Evolutionary conservation across 2,113 vertebrate species (phyloP).

Genomic region (Lasiurus cinereus): DNA sequence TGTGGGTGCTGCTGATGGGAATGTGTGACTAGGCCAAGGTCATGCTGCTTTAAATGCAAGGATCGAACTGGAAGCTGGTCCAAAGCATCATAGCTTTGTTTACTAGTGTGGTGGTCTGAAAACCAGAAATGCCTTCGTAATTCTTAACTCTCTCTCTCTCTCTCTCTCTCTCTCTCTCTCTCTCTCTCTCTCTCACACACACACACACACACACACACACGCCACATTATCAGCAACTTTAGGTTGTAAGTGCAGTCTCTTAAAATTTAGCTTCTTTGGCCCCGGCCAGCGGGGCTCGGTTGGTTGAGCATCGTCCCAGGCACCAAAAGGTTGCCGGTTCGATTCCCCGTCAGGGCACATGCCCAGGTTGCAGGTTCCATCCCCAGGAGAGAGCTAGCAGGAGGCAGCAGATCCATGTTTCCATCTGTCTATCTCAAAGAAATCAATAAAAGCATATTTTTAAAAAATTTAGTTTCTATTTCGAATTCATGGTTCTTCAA

Average conservation of each 20-base stretch:
- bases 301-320: neutral
- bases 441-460: neutral
- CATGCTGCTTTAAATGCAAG: neutral
- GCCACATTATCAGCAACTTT: neutral
- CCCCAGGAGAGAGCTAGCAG: neutral
- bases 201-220: neutral
- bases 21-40: neutral
- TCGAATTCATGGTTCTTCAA: neutral
- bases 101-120: neutral
- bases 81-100: neutral
- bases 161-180: no score
- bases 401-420: neutral
- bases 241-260: neutral
- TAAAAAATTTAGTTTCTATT: neutral
- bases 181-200: neutral
- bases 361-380: neutral
- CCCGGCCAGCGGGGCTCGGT: neutral
- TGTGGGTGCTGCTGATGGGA: no score
- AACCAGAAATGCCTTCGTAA: neutral
- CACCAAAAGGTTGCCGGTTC: neutral
- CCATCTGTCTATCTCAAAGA: neutral
- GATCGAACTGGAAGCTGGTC: neutral
- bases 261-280: neutral
- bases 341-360: neutral
- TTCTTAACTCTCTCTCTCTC: no score